Conservation (phyloP, 2,888 invertebrate genomes). For the Petrolisthes manimaculis region DNA sequence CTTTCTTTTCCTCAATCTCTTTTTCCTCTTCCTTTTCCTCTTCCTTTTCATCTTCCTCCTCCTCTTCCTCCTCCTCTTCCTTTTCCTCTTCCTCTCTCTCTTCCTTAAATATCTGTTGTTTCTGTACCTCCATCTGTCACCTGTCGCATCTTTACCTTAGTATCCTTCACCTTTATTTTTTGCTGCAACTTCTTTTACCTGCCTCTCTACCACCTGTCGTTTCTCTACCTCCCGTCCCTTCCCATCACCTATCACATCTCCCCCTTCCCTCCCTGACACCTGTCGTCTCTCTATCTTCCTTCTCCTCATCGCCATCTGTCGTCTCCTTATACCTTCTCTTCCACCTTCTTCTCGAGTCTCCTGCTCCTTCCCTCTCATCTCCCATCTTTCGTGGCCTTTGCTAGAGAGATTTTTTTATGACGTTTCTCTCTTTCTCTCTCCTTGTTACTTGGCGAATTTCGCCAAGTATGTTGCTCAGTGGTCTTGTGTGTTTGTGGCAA, state of each 20-base stretch:
- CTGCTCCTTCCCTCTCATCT: background rate
- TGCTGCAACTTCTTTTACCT: background rate
- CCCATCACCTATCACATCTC: background rate
- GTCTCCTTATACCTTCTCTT: background rate
- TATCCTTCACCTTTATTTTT: background rate
- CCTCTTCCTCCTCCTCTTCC: background rate
- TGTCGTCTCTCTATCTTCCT: conserved; percentile 13
- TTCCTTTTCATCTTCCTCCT: background rate
- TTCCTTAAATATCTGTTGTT: background rate
- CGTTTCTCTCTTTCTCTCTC: background rate
- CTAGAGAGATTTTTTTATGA: background rate
- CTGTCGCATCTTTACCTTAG: background rate
- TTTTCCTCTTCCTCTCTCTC: background rate
- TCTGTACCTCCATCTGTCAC: background rate
- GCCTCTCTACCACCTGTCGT: background rate
- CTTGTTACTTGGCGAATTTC: too few relatives aligned
- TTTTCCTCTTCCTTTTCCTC: background rate
- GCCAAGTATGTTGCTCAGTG: too few relatives aligned
- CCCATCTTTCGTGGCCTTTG: too few relatives aligned
- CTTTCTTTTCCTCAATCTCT: background rate
- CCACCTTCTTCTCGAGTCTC: background rate
- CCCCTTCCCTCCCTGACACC: background rate
- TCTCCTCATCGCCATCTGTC: background rate
- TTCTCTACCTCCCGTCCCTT: background rate
- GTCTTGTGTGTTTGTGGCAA: too few relatives aligned